These are phyloP conservation scores for Falcaria lacertinaria DNA, from an alignment of 2,888 invertebrate species.

Conservation along the genomic window DNA sequence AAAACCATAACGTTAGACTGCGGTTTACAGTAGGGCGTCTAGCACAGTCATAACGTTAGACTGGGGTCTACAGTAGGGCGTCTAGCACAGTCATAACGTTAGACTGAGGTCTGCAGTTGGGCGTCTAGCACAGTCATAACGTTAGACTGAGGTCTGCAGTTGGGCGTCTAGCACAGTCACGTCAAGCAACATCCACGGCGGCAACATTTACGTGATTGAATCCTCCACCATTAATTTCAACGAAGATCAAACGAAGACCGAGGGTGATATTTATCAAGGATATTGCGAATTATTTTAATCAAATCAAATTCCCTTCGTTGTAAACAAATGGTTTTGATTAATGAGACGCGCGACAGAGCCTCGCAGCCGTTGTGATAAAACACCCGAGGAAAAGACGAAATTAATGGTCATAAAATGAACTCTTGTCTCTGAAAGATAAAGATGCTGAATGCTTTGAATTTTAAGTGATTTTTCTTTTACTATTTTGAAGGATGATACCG, in stretches of 20 bases:
- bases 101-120: constrained; percentile 2
- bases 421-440: constrained; percentile 77
- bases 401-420: constrained; percentile 81
- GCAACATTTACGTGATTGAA: constrained; percentile 75
- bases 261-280: constrained; percentile 80
- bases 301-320: constrained; percentile 80
- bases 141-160: neutral
- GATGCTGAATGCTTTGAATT: constrained; percentile 75
- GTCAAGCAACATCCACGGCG: constrained; percentile 45
- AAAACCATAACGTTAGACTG: too few species aligned
- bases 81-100: too few species aligned
- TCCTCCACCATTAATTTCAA: constrained; percentile 77
- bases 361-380: constrained; percentile 77
- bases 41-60: too few species aligned
- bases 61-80: too few species aligned
- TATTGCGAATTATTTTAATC: constrained; percentile 81
- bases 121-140: too few species aligned
- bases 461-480: constrained; percentile 74
- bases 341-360: constrained; percentile 78
- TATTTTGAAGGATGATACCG: constrained; percentile 67
- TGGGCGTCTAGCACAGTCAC: constrained; percentile 29
- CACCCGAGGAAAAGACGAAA: constrained; percentile 76
- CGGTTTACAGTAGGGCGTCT: too few species aligned
- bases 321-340: constrained; percentile 81
- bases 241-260: constrained; percentile 78